phyloP scores from a whole-genome alignment of 2,797 vertebrate genomes.

The Eremophila alpestris region DNA sequence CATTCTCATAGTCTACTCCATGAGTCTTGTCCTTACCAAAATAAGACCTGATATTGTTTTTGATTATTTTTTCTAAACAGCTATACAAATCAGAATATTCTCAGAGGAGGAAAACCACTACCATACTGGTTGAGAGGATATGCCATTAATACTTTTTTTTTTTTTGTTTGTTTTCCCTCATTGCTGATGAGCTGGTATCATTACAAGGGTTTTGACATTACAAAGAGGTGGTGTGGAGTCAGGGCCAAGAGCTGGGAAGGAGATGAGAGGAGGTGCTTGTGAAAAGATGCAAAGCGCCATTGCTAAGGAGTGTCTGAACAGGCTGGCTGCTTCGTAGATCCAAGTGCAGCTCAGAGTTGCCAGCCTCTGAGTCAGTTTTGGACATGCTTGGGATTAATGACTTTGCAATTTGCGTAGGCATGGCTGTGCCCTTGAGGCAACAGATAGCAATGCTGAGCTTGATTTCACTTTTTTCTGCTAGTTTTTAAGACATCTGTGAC shows the following conservation, averaged over 20 bases:
- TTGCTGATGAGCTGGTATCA: background rate
- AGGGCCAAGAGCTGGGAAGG: background rate
- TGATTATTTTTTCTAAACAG: background rate
- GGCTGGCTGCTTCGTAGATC: background rate
- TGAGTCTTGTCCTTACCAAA: background rate
- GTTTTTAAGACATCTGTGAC: background rate
- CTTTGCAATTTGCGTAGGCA: background rate
- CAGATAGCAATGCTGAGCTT: background rate
- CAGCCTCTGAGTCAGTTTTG: background rate
- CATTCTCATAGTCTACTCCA: background rate
- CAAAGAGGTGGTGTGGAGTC: background rate
- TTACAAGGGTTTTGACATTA: background rate
- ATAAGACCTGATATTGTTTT: background rate
- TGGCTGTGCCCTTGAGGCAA: background rate
- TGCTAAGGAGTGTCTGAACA: background rate
- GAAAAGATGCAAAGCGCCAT: background rate
- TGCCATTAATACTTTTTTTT: background rate
- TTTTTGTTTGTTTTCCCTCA: too few relatives aligned
- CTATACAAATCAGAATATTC: background rate
- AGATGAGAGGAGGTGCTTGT: background rate
- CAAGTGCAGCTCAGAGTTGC: background rate
- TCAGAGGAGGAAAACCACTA: background rate
- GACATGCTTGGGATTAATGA: background rate
- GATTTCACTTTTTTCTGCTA: background rate
- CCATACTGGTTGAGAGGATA: background rate